Base-by-base conservation (phyloP, 2,797 vertebrate species). In the Crax fasciolata region DNA sequence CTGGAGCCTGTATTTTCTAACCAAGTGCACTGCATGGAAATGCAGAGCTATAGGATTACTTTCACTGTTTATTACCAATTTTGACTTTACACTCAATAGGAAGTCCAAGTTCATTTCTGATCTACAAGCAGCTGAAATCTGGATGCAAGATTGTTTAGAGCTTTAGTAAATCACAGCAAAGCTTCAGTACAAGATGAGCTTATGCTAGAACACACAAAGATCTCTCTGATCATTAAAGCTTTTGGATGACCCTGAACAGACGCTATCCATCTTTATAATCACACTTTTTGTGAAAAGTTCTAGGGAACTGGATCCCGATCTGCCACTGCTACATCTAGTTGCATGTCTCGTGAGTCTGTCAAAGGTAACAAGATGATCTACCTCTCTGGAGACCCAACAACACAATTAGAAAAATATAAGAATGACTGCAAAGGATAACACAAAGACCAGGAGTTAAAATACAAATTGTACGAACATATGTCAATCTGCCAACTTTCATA, bases 1-100 rank as follows among this genome's bases (percentile, higher is more conserved):
- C 87, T 80, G 73, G 41, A 94, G 48, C 61, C 52, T 86, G 4
- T 67, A 55, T 62, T 77, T 94, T 66, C 67, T 75, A 75, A n/a
- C 11, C 43, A 73, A 1, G 2, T 30, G 38, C 38, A 77, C 68
- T 10, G 49, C 46, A 38, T 38, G 44, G 49, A 84, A 76, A 52
- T 58, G 21, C 39, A 67, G 63, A 52, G 24, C 63, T 72, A 2
- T 9, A 32, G 30, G 57, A 61, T 58, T 70, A 7, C 19, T 73
- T 93, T 55, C 23, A 19, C 28, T 73, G 18, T 68, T 67, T 59
- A 23, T 27, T 68, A 51, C 5, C n/a, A 49, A 25, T 39, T 4
- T 62, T 46, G 84, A 46, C 25, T 61, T 78, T 16, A 6, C 44
- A 13, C 38, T 35, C 55, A 63, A 13, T 20, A 21, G 28, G 11